phyloP scores from a whole-genome alignment of 2,797 vertebrate species.

The Lepus oiostolus region DNA sequence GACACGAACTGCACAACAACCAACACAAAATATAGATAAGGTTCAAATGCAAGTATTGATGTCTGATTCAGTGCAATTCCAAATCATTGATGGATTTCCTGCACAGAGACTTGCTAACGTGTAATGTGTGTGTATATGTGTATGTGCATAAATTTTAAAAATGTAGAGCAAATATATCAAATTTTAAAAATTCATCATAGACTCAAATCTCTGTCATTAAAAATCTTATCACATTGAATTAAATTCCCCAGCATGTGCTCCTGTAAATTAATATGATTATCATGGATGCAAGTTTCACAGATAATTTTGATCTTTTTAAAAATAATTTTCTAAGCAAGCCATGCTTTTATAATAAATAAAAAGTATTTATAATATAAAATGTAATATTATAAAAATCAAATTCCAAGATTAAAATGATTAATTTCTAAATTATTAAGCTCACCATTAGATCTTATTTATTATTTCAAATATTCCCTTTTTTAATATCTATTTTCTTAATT shows the following conservation, averaged over 20 bases:
- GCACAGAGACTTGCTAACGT: neutral
- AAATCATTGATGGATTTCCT: neutral
- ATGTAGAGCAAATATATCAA: neutral
- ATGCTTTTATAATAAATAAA: neutral
- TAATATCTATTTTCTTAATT: no score
- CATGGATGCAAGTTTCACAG: neutral
- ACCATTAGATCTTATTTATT: neutral
- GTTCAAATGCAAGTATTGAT: neutral
- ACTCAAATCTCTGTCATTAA: neutral
- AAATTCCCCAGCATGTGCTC: neutral
- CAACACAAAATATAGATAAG: neutral
- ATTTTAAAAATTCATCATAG: neutral
- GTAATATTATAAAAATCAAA: neutral
- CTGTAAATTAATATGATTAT: neutral
- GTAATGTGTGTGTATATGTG: neutral
- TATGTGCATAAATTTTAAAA: neutral
- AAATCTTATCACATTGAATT: neutral
- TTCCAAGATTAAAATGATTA: neutral
- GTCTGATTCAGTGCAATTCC: neutral
- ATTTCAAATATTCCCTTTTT: neutral
- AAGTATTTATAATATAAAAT: constrained; percentile 1
- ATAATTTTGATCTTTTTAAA: neutral
- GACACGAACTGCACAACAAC: neutral
- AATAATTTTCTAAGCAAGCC: neutral
- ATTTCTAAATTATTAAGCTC: neutral